Evolutionary conservation across 2,888 invertebrate genomes (phyloP).

Genomic region (Microchrysa polita): DNA sequence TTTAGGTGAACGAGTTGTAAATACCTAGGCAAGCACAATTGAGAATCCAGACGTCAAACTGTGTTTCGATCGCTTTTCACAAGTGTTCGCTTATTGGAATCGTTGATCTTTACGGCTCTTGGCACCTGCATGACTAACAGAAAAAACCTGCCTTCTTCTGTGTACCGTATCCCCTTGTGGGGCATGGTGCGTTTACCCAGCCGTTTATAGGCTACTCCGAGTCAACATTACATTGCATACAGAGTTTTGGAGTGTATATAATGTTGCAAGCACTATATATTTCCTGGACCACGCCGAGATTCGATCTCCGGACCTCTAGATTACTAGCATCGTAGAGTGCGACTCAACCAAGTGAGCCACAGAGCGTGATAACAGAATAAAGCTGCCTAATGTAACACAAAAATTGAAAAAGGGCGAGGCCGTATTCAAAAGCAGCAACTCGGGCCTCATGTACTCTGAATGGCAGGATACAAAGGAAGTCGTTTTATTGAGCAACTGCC

Average conservation of each 20-base stretch:
- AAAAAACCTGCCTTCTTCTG: constrained; percentile 4
- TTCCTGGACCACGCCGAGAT: no score
- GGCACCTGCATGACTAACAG: constrained; percentile 37
- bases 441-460: constrained; percentile 44
- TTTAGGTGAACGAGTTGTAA: constrained; percentile 12
- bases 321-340: no score
- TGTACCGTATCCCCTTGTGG: no score
- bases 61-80: constrained; percentile 47
- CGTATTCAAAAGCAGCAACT: constrained; percentile 33
- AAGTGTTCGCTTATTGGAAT: constrained; percentile 3
- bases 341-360: no score
- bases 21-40: neutral
- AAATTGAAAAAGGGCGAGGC: constrained; percentile 41
- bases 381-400: neutral
- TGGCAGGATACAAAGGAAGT: constrained; percentile 44
- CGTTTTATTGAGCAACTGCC: constrained; percentile 44
- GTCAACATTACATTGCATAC: no score
- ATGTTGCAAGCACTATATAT: no score
- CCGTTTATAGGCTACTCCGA: no score
- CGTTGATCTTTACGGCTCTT: constrained; percentile 28
- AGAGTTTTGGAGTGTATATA: no score
- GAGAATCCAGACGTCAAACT: neutral
- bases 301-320: no score
- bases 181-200: no score
- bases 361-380: constrained; percentile 35